Conservation (phyloP, 2,888 invertebrate genomes). For the Allolobophora icterica region DNA sequence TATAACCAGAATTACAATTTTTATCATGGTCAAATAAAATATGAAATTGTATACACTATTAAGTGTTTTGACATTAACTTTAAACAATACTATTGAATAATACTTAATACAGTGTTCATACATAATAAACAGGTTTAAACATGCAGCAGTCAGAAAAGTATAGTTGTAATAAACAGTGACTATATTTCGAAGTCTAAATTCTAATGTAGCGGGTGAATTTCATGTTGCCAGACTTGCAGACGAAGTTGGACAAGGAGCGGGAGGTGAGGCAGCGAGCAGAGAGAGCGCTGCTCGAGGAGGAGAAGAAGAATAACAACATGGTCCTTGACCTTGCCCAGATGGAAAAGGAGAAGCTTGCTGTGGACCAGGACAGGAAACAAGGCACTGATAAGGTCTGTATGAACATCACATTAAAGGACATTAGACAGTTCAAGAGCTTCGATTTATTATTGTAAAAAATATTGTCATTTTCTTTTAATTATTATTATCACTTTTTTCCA, state of each 20-base stretch:
- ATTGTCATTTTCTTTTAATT: neutral
- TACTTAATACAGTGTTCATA: no score
- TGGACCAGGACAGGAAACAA: conserved; percentile 89
- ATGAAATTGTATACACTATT: no score
- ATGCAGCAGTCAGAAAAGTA: no score
- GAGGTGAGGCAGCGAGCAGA: conserved; percentile 84
- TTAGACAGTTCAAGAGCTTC: neutral
- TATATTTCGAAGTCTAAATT: neutral
- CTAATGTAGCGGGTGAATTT: neutral
- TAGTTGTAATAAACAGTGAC: no score
- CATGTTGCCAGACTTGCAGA: conserved; percentile 77
- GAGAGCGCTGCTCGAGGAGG: conserved; percentile 79
- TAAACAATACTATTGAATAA: no score
- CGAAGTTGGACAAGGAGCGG: conserved; percentile 89
- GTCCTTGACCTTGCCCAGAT: conserved; percentile 94
- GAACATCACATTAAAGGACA: neutral
- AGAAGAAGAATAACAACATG: conserved; percentile 91
- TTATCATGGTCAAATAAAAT: no score
- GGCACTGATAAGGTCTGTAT: conserved; percentile 78
- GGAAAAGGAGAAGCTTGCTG: conserved; percentile 81
- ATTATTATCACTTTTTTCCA: neutral
- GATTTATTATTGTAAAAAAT: neutral
- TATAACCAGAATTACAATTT: no score
- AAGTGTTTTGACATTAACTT: no score
- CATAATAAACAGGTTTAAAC: no score